Base-by-base conservation (phyloP, 2,888 invertebrate species). In the Andricus quercusramuli region DNA sequence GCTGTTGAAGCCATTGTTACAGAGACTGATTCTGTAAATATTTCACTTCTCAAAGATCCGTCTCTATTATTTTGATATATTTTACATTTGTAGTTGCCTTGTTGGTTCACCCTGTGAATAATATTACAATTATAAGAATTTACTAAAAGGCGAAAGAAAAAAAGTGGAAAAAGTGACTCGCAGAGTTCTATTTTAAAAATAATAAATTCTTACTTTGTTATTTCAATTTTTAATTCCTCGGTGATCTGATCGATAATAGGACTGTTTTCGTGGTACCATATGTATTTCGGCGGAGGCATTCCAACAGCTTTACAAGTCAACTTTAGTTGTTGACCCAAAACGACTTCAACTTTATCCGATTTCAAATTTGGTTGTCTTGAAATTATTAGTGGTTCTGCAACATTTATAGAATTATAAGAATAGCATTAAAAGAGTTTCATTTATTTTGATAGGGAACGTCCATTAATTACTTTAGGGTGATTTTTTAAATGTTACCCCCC, bases 231-330 rank as follows among this genome's bases (percentile, higher is more conserved):
- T 29, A 92, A 84, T 70, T 89, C 83, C n/a, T 82, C 79, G 11
- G 77, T 82, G 2, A 77, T 87, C 56, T 86, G 86, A 47, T 83
- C 80, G 5, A 79, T 80, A 22, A 92, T 74, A 25, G 83, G 78
- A 20, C 77, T 78, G 81, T 89, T 84, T 56, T 88, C 85, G 17
- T 88, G 88, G 47, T 86, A 90, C 92, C 92, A 92, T 5, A 80
- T 68, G 44, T 91, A 92, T 77, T 51, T 85, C 0, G 92, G 92
- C 1, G 88, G 88, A 78, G 92, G 92, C 76, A 92, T 85, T 20
- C 92, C 91, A 3, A 41, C 77, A 13, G 91, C 92, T 86, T 85
- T 82, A 47, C 91, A 92, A 3, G 78, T 81, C 11, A 92, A 84
- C 15, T 56, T 82, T 44, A 92, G 78, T 17, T 22, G 76, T 13